Conservation (phyloP, 2,888 invertebrate genomes). For the Drosophila imparisetae region DNA sequence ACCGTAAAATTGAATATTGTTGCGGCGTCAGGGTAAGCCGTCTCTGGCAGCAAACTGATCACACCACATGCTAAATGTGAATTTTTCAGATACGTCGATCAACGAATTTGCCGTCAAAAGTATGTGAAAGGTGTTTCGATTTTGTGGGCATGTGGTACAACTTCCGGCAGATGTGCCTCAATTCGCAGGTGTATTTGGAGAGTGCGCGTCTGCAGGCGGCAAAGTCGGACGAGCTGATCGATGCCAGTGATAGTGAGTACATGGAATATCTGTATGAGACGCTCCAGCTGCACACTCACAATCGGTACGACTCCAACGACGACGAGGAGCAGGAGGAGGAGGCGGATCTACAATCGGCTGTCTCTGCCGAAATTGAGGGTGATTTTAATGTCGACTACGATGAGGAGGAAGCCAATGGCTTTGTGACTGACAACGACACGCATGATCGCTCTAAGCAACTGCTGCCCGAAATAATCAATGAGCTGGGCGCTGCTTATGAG, state of each 20-base stretch:
- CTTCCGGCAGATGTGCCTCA: slow-evolving; percentile 81
- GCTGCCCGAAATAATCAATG: slow-evolving; percentile 25
- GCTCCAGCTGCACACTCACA: slow-evolving; percentile 29
- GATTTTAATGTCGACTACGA: slow-evolving; percentile 39
- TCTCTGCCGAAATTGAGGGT: slow-evolving; percentile 11
- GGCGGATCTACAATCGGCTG: neutral
- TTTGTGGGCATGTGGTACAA: slow-evolving; percentile 79
- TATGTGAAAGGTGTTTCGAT: slow-evolving; percentile 77
- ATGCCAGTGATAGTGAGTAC: slow-evolving; percentile 51
- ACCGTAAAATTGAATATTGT: slow-evolving; percentile 71
- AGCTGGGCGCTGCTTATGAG: slow-evolving; percentile 10
- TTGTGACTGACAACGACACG: slow-evolving; percentile 21
- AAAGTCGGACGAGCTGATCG: slow-evolving; percentile 26
- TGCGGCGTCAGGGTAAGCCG: slow-evolving; percentile 71
- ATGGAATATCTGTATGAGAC: slow-evolving; percentile 63
- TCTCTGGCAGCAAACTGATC: too few species aligned
- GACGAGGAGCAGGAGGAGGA: slow-evolving; percentile 11
- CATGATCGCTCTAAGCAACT: slow-evolving; percentile 11
- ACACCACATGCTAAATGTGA: too few species aligned
- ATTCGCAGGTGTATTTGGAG: slow-evolving; percentile 80
- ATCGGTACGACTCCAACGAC: slow-evolving; percentile 2
- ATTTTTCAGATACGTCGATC: slow-evolving; percentile 43
- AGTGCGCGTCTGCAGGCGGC: slow-evolving; percentile 32
- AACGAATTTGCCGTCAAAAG: slow-evolving; percentile 65
- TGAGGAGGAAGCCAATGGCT: slow-evolving; percentile 37